Percentiles rank a stretch among this genome's conserved stretches.
Conservation (phyloP, 2,888 invertebrate genomes). For the Scelioninae gen. 2 region DNA sequence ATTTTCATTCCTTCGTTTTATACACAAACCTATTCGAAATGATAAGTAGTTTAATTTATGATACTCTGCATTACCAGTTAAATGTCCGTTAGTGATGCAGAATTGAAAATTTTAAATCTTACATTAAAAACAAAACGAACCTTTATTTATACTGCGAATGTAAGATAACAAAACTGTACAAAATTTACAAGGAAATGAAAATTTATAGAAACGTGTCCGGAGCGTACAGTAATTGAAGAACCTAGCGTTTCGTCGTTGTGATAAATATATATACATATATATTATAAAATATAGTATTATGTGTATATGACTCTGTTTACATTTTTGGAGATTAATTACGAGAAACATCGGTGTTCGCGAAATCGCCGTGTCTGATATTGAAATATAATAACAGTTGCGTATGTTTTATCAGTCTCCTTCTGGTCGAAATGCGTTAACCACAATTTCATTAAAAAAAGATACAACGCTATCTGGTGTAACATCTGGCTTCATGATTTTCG, state of each 20-base stretch:
- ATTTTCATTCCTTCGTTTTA: slow-evolving; percentile 58
- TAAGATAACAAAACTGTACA: slow-evolving; percentile 56
- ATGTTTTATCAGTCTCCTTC: slow-evolving; percentile 19
- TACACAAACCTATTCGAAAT: slow-evolving; percentile 51
- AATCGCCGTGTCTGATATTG: slow-evolving; percentile 53
- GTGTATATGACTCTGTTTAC: slow-evolving; percentile 59
- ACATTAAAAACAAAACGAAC: slow-evolving; percentile 29
- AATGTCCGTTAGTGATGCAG: slow-evolving; percentile 49
- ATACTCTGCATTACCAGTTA: slow-evolving; percentile 49
- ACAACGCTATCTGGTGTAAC: not conserved
- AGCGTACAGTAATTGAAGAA: slow-evolving; percentile 46
- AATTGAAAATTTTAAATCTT: slow-evolving; percentile 35
- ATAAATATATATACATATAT: slow-evolving; percentile 60
- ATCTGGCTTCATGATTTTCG: too few species aligned
- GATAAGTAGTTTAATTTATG: slow-evolving; percentile 46
- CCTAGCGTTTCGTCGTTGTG: slow-evolving; percentile 68
- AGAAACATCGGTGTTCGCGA: slow-evolving; percentile 45
- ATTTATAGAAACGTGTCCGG: slow-evolving; percentile 47
- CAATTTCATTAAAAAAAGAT: not conserved
- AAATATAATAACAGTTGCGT: not conserved
- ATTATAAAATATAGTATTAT: slow-evolving; percentile 57
- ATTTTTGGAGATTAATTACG: slow-evolving; percentile 45
- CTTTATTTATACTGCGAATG: slow-evolving; percentile 51
- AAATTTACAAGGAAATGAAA: slow-evolving; percentile 47
- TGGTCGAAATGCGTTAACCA: not conserved